Base-by-base conservation (phyloP, 2,888 invertebrate genomes). In the Nysson spinosus region DNA sequence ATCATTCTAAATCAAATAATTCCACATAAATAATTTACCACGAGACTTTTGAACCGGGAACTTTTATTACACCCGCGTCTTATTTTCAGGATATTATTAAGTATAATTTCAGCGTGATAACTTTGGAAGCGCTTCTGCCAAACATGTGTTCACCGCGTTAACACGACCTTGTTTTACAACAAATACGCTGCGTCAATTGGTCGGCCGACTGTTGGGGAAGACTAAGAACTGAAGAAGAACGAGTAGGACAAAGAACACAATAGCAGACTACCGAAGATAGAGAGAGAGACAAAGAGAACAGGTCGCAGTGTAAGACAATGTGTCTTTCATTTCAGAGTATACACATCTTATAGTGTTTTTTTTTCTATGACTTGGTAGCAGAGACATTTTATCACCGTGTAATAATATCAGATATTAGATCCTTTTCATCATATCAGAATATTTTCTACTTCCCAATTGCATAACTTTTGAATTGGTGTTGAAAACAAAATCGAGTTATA, bases 111-210 rank as follows among this genome's bases (percentile, higher is more conserved):
- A 5, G 0, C 16, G 11, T 7, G 12, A 39, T 32, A 43, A 49
- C 24, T 44, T 50, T 43, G 5, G 7, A 16, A 7, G 2, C 11
- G 19, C 11, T 49, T 49, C 34, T 16, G 19, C 7, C 14, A 16
- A 2, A 35, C 12, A 17, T 39, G 32, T 42, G 32, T 37, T 58
- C 22, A 17, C 9, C 16, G 1, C n/a, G 24, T 6, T 42, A 37
- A 46, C 4, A 14, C 24, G 35, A 26, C 58, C 40, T 62, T 62
- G 66, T 37, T 35, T 20, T 9, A 5, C 16, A 32, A 46, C 22
- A 43, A 60, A 54, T 40, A 51, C n/a, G 17, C 47, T 54, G 44
- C 46, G 54, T 44, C 51, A 34, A 50, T 34, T 30, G 19, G 9
- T 7, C 5, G 24, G 11, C 9, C 26, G 7, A 24, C 32, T 39